A percentile compares a stretch with the other conserved stretches of the same genome.
Evolutionary conservation across 1,140 invertebrate genomes (phyloP).

Genomic region (Pogonomyrmex californicus): DNA sequence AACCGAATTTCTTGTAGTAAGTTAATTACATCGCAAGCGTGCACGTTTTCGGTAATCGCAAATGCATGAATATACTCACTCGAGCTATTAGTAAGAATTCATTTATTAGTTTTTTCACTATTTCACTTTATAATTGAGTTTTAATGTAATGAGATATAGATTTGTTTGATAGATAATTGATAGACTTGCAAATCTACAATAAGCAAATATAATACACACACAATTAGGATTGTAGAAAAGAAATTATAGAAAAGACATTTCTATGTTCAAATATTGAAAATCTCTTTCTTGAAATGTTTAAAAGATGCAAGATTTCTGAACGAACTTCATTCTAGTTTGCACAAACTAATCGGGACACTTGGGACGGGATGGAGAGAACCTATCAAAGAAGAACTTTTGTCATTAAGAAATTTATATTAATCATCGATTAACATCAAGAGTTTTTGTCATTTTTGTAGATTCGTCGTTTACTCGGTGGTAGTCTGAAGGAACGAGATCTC

Average conservation of each 20-base stretch:
- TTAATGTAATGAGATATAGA: too few relatives aligned
- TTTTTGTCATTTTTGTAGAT: constrained; percentile 86
- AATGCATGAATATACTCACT: neutral
- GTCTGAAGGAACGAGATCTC: constrained; percentile 87
- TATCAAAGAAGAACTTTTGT: neutral
- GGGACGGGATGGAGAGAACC: neutral
- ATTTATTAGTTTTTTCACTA: constrained; percentile 70
- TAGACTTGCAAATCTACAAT: neutral
- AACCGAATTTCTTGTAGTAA: constrained; percentile 98
- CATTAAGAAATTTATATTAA: constrained; percentile 41
- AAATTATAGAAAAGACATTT: neutral
- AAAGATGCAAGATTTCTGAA: neutral
- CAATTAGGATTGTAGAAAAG: neutral
- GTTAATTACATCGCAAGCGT: constrained; percentile 73
- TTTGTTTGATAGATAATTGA: neutral
- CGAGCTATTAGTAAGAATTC: neutral
- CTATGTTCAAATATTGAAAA: neutral
- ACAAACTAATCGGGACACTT: neutral
- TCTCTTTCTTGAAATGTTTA: neutral
- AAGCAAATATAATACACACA: neutral
- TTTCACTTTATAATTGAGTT: neutral
- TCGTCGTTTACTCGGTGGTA: constrained; percentile 89
- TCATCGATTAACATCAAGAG: constrained; percentile 37
- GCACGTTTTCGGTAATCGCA: neutral
- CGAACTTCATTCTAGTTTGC: neutral